Base-by-base conservation (phyloP, 2,888 invertebrate species). In the Lissonota sp. region DNA sequence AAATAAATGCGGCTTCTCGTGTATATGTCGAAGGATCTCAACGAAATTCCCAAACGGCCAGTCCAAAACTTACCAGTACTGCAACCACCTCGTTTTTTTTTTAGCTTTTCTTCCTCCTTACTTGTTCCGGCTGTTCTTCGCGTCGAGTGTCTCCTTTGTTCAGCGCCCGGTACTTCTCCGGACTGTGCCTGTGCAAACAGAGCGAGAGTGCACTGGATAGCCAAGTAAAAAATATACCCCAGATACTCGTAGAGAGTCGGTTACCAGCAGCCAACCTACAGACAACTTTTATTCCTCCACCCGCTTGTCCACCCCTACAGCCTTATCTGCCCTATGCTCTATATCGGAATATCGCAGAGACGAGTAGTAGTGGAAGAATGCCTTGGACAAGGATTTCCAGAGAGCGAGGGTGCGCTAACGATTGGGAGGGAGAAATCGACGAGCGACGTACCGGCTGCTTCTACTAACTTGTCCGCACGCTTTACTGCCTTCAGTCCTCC, bases 241-340 rank as follows among this genome's bases (percentile, higher is more conserved):
- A 66, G 84, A 86, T 85, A 84, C 84, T 85, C 84, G 86, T 85
- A 75, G 84, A 84, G 84, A 85, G 83, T 80, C 84, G 74, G 76
- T 79, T 83, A 79, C 26, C 26, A 26, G 26, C 75, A 67, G 75
- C 80, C 67, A 73, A 40, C 72, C 75, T 79, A 62, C 86, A 79
- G 86, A 80, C 88, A 88, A 88, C 87, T 88, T 88, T 90, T 89
- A 87, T 89, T 88, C 85, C 78, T 78, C 72, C 84, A 16, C 46
- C 66, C 60, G 62, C 77, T 84, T 88, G 88, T 87, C 88, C 82
- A 12, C 16, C 53, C 14, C 6, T 60, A 58, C 75, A 60, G 60
- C 63, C 71, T 74, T 79, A 81, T 79, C 78, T 66, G 55, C 53
- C 26, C 39, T 63, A 42, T 71, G 55, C 53, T 55, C 53, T 26